Conservation (phyloP, 2,113 vertebrate genomes). For the Diadophis punctatus region DNA sequence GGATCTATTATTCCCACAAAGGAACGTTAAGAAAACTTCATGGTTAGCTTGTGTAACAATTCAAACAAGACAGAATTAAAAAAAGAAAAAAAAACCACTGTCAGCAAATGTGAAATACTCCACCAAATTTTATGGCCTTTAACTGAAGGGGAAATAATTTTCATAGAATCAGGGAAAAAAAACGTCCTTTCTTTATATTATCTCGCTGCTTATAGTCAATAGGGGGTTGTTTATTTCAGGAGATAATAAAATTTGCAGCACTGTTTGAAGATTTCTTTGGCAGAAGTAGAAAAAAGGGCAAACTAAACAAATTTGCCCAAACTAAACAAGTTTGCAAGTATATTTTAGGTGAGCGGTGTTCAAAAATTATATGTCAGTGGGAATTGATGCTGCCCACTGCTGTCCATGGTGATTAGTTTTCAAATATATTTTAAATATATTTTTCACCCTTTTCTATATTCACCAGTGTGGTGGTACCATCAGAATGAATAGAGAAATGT, state of each 20-base stretch:
- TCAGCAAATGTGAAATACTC: slow-evolving; percentile 1
- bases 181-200: not conserved
- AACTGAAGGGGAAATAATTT: not conserved
- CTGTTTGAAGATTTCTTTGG: not conserved
- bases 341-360: not conserved
- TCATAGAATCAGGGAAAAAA: not conserved
- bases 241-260: not conserved
- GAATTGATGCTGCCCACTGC: slow-evolving; percentile 9
- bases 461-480: slow-evolving; percentile 36
- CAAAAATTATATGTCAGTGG: slow-evolving; percentile 11
- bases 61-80: not conserved
- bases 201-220: not conserved
- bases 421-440: slow-evolving; percentile 5
- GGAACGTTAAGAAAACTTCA: not conserved
- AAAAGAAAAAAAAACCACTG: not conserved
- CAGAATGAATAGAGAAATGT: slow-evolving; percentile 27
- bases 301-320: not conserved
- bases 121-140: not conserved
- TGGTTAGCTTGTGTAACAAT: not conserved
- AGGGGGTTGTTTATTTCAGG: slow-evolving; percentile 1
- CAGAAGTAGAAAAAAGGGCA: not conserved
- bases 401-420: slow-evolving; percentile 11
- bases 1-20: not conserved
- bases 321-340: not conserved
- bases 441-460: slow-evolving; percentile 35